Percentiles rank a stretch among this genome's conserved stretches.
Evolutionary conservation across 2,888 invertebrate genomes (phyloP).

Genomic region (Athetis lepigone): DNA sequence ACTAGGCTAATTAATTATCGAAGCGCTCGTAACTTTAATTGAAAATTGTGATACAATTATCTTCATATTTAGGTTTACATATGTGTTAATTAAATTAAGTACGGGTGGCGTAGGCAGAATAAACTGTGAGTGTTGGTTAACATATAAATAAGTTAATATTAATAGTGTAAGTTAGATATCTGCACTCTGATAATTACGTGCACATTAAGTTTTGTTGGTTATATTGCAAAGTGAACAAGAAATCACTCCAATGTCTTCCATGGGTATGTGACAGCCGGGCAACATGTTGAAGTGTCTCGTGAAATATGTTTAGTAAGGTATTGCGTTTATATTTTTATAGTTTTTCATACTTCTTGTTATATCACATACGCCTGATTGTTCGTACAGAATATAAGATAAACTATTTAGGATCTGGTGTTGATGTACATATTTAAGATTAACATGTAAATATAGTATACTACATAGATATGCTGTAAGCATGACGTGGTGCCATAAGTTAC

Average conservation of each 20-base stretch:
- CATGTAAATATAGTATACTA: constrained; percentile 74
- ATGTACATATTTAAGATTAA: constrained; percentile 67
- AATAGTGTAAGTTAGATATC: constrained; percentile 55
- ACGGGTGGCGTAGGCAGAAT: constrained; percentile 75
- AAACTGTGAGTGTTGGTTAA: constrained; percentile 55
- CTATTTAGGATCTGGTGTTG: constrained; percentile 70
- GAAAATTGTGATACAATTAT: constrained; percentile 87
- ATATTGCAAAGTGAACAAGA: constrained; percentile 64
- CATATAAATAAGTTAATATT: constrained; percentile 45
- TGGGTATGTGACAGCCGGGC: constrained; percentile 68
- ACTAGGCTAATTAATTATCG: constrained; percentile 72
- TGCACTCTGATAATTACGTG: constrained; percentile 61
- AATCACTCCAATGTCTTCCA: constrained; percentile 83
- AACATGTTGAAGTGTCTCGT: constrained; percentile 53
- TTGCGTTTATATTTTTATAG: constrained; percentile 63
- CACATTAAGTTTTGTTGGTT: constrained; percentile 66
- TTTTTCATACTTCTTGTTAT: constrained; percentile 64
- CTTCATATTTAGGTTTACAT: constrained; percentile 74
- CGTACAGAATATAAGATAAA: constrained; percentile 63
- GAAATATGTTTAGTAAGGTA: constrained; percentile 53
- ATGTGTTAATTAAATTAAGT: constrained; percentile 71
- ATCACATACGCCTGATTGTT: constrained; percentile 65
- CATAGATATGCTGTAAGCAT: constrained; percentile 86
- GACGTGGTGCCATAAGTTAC: constrained; percentile 87
- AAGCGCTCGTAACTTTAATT: constrained; percentile 77